Percentiles rank a stretch among this genome's conserved stretches.
Conservation (phyloP, 2,797 vertebrate species). For the Mareca strepera region DNA sequence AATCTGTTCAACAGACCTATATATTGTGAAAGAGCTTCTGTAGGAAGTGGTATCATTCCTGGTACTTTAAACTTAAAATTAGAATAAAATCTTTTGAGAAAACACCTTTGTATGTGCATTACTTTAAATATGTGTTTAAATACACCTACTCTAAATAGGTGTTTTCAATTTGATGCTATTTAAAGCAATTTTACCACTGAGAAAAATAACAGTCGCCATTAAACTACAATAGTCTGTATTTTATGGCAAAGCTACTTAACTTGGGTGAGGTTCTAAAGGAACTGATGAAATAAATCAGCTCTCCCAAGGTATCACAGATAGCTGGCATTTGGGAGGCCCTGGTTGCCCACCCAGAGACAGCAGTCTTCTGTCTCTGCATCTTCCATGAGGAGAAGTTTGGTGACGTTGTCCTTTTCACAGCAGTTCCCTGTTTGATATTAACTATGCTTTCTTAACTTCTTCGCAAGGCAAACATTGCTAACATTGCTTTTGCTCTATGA, state of each 20-base stretch:
- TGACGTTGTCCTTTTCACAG: accelerated
- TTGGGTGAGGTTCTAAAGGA: background rate
- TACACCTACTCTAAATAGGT: background rate
- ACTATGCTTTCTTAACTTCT: background rate
- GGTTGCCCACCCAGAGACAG: background rate
- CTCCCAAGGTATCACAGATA: background rate
- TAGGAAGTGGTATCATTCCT: background rate
- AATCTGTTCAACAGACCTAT: background rate
- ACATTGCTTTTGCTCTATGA: background rate
- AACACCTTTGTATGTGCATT: background rate
- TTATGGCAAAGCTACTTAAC: background rate
- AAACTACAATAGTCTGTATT: background rate
- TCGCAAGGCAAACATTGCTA: background rate
- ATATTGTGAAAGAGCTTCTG: background rate
- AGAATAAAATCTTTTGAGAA: background rate
- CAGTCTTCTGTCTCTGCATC: background rate
- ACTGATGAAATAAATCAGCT: background rate
- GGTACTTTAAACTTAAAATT: background rate
- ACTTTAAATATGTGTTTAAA: background rate
- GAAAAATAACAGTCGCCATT: background rate
- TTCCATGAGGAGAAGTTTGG: background rate
- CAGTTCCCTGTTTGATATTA: background rate
- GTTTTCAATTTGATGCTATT: background rate
- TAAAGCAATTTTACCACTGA: background rate
- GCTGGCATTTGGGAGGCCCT: background rate